A percentile compares a stretch with the other conserved stretches of the same genome.
Evolutionary conservation across 2,888 invertebrate genomes (phyloP).

Genomic region (Pandemis cinnamomeana): DNA sequence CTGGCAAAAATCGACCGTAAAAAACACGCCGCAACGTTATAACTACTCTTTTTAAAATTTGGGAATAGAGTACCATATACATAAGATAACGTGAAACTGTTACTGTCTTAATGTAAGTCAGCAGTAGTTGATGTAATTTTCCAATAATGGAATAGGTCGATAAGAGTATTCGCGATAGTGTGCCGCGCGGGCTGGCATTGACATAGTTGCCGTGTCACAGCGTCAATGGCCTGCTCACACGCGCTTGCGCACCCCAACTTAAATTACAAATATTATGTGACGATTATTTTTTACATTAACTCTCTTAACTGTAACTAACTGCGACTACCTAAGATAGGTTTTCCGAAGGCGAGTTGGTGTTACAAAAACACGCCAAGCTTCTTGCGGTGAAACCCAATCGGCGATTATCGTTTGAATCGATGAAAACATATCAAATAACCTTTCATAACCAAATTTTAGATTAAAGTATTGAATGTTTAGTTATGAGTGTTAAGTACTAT

Average conservation of each 20-base stretch:
- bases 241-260: conserved; percentile 32
- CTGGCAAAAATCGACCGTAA: too few species aligned
- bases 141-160: conserved; percentile 75
- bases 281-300: too few species aligned
- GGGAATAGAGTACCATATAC: background rate
- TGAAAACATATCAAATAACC: too few species aligned
- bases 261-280: background rate
- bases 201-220: conserved; percentile 67
- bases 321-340: too few species aligned
- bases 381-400: too few species aligned
- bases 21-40: background rate
- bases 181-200: conserved; percentile 73
- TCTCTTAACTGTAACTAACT: too few species aligned
- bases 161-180: conserved; percentile 74
- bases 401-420: too few species aligned
- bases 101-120: conserved; percentile 26
- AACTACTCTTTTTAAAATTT: background rate
- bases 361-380: too few species aligned
- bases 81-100: conserved; percentile 4
- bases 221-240: conserved; percentile 37
- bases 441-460: too few species aligned
- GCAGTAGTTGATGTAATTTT: conserved; percentile 55
- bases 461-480: too few species aligned
- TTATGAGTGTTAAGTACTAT: too few species aligned
- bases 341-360: too few species aligned